phyloP scores from a whole-genome alignment of 1,140 invertebrate genomes.

The Lithobius niger region DNA sequence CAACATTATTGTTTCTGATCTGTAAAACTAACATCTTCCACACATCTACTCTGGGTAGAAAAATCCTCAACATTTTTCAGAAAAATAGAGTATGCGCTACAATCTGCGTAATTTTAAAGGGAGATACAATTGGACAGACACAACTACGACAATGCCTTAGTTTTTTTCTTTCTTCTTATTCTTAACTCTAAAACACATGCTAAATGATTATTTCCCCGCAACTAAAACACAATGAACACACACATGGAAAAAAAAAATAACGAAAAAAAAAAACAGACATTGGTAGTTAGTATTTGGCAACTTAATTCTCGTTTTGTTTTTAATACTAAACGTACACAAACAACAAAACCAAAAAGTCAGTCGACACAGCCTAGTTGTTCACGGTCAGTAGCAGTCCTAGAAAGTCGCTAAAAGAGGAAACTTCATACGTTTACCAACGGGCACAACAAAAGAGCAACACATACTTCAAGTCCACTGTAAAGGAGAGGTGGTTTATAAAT shows the following conservation, averaged over 20 bases:
- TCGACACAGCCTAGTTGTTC: too few relatives aligned
- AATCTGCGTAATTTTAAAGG: not conserved
- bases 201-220: not conserved
- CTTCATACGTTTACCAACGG: not conserved
- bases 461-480: not conserved
- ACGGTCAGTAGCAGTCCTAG: not conserved
- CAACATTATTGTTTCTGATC: conserved; percentile 2
- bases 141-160: not conserved
- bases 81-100: conserved; percentile 9
- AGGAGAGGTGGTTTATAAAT: too few relatives aligned
- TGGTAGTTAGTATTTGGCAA: not conserved
- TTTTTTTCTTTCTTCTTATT: not conserved
- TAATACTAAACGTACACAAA: not conserved
- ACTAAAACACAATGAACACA: not conserved
- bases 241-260: not conserved
- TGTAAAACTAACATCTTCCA: conserved; percentile 9
- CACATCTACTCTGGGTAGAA: conserved; percentile 7
- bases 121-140: not conserved
- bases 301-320: not conserved
- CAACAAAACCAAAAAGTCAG: too few relatives aligned
- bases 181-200: too few relatives aligned
- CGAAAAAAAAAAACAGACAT: not conserved
- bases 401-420: not conserved
- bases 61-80: conserved; percentile 7
- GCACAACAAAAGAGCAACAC: not conserved